Evolutionary conservation across 2,113 vertebrate species (phyloP), one percentile per base, ranked within the genome.

Genomic region (Paramisgurnus dabryanus): DNA sequence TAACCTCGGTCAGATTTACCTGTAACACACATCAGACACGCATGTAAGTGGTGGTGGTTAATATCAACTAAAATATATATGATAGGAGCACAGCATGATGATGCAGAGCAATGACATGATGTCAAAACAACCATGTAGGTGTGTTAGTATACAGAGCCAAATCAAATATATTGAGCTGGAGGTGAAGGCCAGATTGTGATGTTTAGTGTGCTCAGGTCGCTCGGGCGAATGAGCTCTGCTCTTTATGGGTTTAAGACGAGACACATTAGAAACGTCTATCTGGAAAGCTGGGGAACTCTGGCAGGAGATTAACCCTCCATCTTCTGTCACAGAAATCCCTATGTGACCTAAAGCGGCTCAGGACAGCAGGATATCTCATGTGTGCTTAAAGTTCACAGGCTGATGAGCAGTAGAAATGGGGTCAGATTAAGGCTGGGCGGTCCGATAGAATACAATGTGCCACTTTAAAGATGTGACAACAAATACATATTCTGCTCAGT

Each of bases 1-100:
- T 97, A 99, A 0, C 91, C 90, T 80, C 95, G 91, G 67, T 98
- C 97, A 0, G 91, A 67, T 91, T 98, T 99, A 55, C 95, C 97
- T 98, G 85, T 4, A 75, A 66, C 5, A 45, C 61, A n/a, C 71
- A 84, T 64, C 13, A 68, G 85, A 77, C 17, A 73, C 6, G 4
- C 17, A 12, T 6, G 6, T 57, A 15, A 57, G 4, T 6, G 3
- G 11, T 12, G 12, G 9, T 50, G 9, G 10, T 10, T 11, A 50
- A 12, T 11, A 50, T 12, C 2, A 50, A 50, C 49, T 2, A 50
- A 50, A 49, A 50, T 3, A 50, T 10, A 12, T 12, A 4, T 12
- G 12, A 50, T 11, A 50, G 10, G 49, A 50, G 49, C 9, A 4
- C 12, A 4, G 49, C 9, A 50, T 50, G 49, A 34, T 34, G 27